phyloP scores from a whole-genome alignment of 2,113 vertebrate genomes.

The Poeciliopsis occidentalis region DNA sequence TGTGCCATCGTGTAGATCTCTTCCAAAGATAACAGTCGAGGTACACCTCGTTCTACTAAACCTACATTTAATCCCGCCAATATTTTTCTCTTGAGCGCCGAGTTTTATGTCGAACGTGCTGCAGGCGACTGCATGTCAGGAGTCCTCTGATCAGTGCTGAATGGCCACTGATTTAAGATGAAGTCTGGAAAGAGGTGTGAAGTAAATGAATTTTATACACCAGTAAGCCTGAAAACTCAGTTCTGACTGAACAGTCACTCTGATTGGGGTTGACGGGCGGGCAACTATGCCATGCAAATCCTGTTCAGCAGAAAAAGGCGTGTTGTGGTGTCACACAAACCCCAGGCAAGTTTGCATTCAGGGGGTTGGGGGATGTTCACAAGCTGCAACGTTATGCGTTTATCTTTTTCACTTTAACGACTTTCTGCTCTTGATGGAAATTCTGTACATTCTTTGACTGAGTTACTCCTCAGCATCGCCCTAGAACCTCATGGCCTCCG shows the following conservation, averaged over 20 bases:
- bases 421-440: slow-evolving; percentile 32
- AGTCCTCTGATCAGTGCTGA: slow-evolving; percentile 64
- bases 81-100: slow-evolving; percentile 29
- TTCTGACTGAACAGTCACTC: slow-evolving; percentile 62
- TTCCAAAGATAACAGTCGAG: slow-evolving; percentile 21
- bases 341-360: slow-evolving; percentile 43
- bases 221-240: slow-evolving; percentile 69
- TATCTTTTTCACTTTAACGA: neutral
- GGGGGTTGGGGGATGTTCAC: slow-evolving; percentile 19
- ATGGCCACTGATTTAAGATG: slow-evolving; percentile 70
- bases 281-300: slow-evolving; percentile 62
- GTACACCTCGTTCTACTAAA: slow-evolving; percentile 27
- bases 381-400: slow-evolving; percentile 10
- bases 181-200: slow-evolving; percentile 68
- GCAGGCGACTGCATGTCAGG: slow-evolving; percentile 35
- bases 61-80: slow-evolving; percentile 22
- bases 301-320: slow-evolving; percentile 29
- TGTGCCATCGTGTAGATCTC: slow-evolving; percentile 2
- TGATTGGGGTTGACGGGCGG: slow-evolving; percentile 68
- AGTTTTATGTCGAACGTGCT: slow-evolving; percentile 37
- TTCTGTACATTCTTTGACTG: slow-evolving; percentile 30
- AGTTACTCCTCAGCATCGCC: slow-evolving; percentile 33
- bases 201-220: slow-evolving; percentile 77
- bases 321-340: slow-evolving; percentile 10
- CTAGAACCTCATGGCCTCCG: slow-evolving; percentile 37